Conservation (phyloP, 1,140 invertebrate genomes). For the Vanessa tameamea region DNA sequence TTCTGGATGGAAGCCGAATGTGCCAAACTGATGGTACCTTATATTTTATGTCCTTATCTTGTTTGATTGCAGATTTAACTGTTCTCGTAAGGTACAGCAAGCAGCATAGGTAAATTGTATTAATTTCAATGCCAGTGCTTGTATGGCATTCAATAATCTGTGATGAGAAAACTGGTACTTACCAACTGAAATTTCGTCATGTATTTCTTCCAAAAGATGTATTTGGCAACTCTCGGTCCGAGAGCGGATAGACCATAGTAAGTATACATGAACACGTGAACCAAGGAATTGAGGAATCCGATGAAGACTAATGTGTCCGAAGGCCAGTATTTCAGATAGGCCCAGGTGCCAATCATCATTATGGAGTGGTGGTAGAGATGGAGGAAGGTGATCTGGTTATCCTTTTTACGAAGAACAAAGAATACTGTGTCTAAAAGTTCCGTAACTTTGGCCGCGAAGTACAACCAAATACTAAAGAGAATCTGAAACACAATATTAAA, state of each 20-base stretch:
- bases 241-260: conserved; percentile 95
- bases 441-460: conserved; percentile 62
- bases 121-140: too few relatives aligned
- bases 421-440: conserved; percentile 90
- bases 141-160: too few relatives aligned
- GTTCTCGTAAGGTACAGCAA: too few relatives aligned
- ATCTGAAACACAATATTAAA: conserved; percentile 54
- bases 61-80: too few relatives aligned
- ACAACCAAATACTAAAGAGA: conserved; percentile 57
- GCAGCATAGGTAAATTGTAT: too few relatives aligned
- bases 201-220: conserved; percentile 97
- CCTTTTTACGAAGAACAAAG: conserved; percentile 95
- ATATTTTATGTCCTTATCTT: too few relatives aligned
- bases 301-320: conserved; percentile 89
- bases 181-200: conserved; percentile 95
- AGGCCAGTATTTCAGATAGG: conserved; percentile 82
- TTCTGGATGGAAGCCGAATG: too few relatives aligned
- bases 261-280: conserved; percentile 96
- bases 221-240: conserved; percentile 93
- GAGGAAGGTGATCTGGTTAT: conserved; percentile 93
- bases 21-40: too few relatives aligned
- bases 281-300: conserved; percentile 95
- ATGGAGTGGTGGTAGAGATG: conserved; percentile 97
- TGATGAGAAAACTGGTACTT: conserved; percentile 32
- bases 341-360: conserved; percentile 96